A percentile compares a stretch with the other conserved stretches of the same genome.
These are phyloP conservation scores for Lypha dubia DNA, from an alignment of 2,888 invertebrate species.

Conservation along the genomic window DNA sequence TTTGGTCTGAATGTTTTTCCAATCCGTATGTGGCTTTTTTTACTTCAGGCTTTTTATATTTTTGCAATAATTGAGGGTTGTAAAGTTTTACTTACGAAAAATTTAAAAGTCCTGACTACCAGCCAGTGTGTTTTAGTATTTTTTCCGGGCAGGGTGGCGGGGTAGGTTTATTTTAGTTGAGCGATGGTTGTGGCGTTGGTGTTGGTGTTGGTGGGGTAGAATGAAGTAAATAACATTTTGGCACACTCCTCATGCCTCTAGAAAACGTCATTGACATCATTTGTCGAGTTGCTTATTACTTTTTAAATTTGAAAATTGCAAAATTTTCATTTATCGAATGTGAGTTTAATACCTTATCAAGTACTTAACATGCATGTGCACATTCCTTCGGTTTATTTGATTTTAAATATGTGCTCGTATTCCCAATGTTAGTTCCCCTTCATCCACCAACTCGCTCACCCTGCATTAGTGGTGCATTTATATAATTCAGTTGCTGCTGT, in stretches of 20 bases:
- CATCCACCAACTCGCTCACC: background rate
- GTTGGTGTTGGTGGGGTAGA: background rate
- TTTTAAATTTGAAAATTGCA: conserved; percentile 67
- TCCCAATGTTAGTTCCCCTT: background rate
- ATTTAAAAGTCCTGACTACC: conserved; percentile 34
- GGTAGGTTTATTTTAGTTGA: background rate
- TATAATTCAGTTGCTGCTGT: no score
- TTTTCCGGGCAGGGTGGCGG: no score
- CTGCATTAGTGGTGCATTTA: conserved; percentile 28
- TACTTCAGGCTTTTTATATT: conserved; percentile 37
- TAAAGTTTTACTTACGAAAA: conserved; percentile 38
- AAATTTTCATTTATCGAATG: conserved; percentile 66
- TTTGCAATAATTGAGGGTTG: conserved; percentile 64
- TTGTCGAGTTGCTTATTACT: conserved; percentile 65
- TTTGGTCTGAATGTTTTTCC: conserved; percentile 42
- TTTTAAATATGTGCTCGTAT: conserved; percentile 19
- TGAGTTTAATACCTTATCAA: conserved; percentile 70
- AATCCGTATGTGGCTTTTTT: background rate
- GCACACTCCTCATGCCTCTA: conserved; percentile 69
- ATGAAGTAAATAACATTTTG: conserved; percentile 42
- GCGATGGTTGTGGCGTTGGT: background rate
- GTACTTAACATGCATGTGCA: conserved; percentile 70
- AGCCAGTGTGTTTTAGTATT: conserved; percentile 9
- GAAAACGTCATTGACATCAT: conserved; percentile 54
- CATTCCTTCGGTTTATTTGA: conserved; percentile 63